phyloP scores from a whole-genome alignment of 2,888 invertebrate genomes.

The Andrena camellia region DNA sequence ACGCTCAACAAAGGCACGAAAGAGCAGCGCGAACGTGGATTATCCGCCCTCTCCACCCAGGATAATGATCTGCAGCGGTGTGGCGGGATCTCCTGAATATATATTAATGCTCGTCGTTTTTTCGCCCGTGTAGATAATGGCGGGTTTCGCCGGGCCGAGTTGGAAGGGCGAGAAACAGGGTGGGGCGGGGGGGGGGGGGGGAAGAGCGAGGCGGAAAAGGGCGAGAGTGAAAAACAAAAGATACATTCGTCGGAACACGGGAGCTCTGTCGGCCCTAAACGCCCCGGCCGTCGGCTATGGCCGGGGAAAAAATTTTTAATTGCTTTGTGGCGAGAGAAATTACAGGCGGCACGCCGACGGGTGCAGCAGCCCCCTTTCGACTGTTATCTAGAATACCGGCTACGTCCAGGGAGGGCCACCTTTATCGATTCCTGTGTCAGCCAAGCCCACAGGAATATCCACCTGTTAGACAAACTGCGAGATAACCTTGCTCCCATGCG shows the following conservation, averaged over 20 bases:
- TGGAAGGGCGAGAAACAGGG: constrained; percentile 42
- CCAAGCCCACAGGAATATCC: constrained; percentile 46
- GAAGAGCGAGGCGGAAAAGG: constrained; percentile 14
- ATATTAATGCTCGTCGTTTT: constrained; percentile 73
- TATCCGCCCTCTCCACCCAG: constrained; percentile 47
- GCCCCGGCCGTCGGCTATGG: constrained; percentile 6
- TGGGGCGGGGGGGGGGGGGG: not conserved
- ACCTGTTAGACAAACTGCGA: constrained; percentile 59
- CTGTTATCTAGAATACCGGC: constrained; percentile 48
- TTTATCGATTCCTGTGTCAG: constrained; percentile 48
- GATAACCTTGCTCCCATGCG: constrained; percentile 45
- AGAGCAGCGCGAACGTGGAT: constrained; percentile 49
- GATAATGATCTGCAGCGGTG: constrained; percentile 65
- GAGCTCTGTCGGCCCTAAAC: constrained; percentile 51
- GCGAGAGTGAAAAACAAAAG: constrained; percentile 44
- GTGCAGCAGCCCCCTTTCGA: constrained; percentile 55
- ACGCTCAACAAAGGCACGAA: constrained; percentile 46
- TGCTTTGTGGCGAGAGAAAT: constrained; percentile 61
- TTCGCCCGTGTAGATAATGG: constrained; percentile 67
- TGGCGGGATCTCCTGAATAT: constrained; percentile 67
- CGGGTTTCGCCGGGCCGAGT: constrained; percentile 57
- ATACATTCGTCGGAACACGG: constrained; percentile 55
- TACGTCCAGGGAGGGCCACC: constrained; percentile 14
- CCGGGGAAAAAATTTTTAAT: constrained; percentile 64
- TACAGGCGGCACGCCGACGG: constrained; percentile 51